These are phyloP conservation scores for Ephydatia muelleri DNA, from an alignment of 37 sponge, comb jelly and placozoan genomes.

Conservation along the genomic window DNA sequence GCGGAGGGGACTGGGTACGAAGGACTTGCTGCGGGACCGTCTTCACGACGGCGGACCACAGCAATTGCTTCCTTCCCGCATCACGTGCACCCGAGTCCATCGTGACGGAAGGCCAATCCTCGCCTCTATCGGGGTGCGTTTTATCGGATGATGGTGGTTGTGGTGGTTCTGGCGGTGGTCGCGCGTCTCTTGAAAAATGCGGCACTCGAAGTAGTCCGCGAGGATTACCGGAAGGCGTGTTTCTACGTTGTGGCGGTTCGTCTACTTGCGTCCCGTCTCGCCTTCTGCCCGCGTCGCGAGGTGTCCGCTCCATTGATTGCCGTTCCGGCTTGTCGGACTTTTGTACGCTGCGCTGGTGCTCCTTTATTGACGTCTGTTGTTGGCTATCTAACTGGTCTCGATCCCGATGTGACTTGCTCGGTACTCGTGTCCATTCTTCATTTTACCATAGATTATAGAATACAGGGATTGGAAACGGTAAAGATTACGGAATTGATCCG, in stretches of 20 bases:
- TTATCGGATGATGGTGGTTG: not conserved
- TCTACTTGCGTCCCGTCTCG: not conserved
- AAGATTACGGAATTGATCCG: too few relatives aligned
- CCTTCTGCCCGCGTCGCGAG: not conserved
- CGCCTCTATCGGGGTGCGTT: not conserved
- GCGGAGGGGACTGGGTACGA: not conserved
- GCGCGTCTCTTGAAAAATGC: not conserved
- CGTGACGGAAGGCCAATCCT: not conserved
- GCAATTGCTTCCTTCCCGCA: not conserved
- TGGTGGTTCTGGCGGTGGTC: too few relatives aligned
- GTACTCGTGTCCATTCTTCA: not conserved
- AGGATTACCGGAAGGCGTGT: not conserved
- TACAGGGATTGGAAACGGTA: too few relatives aligned
- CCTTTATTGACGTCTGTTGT: not conserved
- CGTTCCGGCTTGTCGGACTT: not conserved
- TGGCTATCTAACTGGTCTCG: not conserved
- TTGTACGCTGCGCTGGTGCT: not conserved
- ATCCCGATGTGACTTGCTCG: not conserved
- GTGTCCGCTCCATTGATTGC: not conserved
- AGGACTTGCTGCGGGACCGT: not conserved
- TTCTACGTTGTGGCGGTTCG: not conserved
- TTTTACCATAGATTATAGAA: too few relatives aligned
- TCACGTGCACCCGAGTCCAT: not conserved
- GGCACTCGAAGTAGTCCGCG: not conserved
- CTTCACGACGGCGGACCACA: not conserved